Percentiles rank a stretch among this genome's conserved stretches.
phyloP scores from a whole-genome alignment of 1,140 invertebrate genomes.

The Pachypeltis micranthus region DNA sequence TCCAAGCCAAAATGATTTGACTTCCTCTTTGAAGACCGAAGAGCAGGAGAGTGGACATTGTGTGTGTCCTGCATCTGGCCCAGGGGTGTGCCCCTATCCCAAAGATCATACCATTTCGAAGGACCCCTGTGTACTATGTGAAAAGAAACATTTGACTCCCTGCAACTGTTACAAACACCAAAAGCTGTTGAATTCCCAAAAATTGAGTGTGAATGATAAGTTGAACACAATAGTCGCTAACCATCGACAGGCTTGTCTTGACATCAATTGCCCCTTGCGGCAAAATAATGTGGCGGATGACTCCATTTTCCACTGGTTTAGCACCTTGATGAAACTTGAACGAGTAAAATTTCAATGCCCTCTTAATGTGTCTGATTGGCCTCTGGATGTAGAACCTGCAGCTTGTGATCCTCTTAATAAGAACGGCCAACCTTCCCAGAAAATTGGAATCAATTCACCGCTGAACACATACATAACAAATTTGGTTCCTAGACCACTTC shows the following conservation, averaged over 20 bases:
- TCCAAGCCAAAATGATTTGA: no score
- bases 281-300: background rate
- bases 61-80: no score
- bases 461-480: background rate
- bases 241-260: background rate
- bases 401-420: no score
- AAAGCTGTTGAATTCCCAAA: background rate
- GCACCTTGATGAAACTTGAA: background rate
- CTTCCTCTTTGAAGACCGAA: no score
- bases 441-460: background rate
- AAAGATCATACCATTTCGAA: background rate
- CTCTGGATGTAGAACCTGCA: background rate
- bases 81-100: background rate
- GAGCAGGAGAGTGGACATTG: no score
- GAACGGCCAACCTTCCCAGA: background rate
- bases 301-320: background rate
- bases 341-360: background rate
- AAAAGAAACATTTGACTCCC: background rate
- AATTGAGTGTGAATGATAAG: background rate
- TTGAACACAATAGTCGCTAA: background rate
- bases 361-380: background rate
- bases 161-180: background rate
- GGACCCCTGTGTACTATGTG: background rate
- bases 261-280: background rate
- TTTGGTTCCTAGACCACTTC: background rate